phyloP scores from a whole-genome alignment of 2,113 vertebrate species.

The Oryzias javanicus region DNA sequence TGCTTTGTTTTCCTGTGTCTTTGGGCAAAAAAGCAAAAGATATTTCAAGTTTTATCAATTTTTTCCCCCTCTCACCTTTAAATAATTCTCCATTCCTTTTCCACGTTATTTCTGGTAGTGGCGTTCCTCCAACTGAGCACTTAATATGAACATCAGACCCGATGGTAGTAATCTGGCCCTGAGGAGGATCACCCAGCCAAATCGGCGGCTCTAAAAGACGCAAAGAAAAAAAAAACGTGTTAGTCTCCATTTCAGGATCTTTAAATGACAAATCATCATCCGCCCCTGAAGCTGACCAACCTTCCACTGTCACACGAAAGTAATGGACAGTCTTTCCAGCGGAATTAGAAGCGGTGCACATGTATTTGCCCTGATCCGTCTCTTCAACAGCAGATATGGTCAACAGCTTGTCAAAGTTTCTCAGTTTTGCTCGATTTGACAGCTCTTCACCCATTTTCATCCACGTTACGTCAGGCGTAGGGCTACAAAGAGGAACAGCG shows the following conservation, averaged over 20 bases:
- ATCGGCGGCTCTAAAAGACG: conserved; percentile 83
- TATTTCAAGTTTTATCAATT: conserved; percentile 5
- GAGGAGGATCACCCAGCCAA: conserved; percentile 82
- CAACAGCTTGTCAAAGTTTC: conserved; percentile 81
- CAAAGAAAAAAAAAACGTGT: conserved; percentile 30
- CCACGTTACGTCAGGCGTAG: conserved; percentile 86
- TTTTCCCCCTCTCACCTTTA: conserved; percentile 72
- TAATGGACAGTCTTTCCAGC: conserved; percentile 79
- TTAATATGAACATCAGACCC: conserved; percentile 81
- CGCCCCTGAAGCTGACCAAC: conserved; percentile 65
- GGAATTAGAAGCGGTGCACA: conserved; percentile 83
- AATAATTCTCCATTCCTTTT: conserved; percentile 82
- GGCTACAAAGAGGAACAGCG: conserved; percentile 69
- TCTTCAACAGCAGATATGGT: conserved; percentile 79
- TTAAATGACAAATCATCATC: conserved; percentile 10
- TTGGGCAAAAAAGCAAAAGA: conserved; percentile 2
- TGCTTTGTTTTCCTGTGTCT: too few relatives aligned
- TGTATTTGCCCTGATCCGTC: conserved; percentile 83
- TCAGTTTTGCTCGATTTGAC: conserved; percentile 54
- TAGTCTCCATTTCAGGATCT: conserved; percentile 26
- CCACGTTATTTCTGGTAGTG: conserved; percentile 84
- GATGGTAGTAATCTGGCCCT: conserved; percentile 78
- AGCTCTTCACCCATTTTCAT: conserved; percentile 75
- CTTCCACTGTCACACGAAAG: conserved; percentile 86
- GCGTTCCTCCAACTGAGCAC: conserved; percentile 85